Evolutionary conservation across 64 coral and sea anemone genomes (phyloP), one percentile per base, ranked within the genome.

Genomic region (Orbicella faveolata): DNA sequence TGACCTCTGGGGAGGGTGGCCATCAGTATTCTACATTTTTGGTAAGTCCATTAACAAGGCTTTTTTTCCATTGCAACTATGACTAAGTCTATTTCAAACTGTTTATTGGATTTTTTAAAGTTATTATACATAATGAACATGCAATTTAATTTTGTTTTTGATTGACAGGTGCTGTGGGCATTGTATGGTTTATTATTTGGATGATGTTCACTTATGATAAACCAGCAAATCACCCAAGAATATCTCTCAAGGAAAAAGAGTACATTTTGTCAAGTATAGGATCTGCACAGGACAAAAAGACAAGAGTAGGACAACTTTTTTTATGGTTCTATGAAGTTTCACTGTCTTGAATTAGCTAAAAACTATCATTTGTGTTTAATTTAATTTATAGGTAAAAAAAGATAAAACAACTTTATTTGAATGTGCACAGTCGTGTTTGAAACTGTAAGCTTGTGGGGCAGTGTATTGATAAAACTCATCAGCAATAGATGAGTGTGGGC

Each of bases 21-120:
- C 95, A 3, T 98, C 95, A 39, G 92, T 98, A 18, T 98, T 98
- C 77, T 98, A 98, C 77, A 84, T 98, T 73, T 98, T 94, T 91
- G 95, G 95, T 98, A 89, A 94, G 77, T 39, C 1, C 9, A 17
- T 14, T 2, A 9, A 55, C 51, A 23, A 6, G 9, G 55, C 55
- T 59, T 59, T 48, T 48, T 48, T 48, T 48, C 44, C 44, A 48
- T 48, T 48, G 44, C 44, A 6, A 48, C 44, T 4, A 14, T 14
- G 12, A 59, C 55, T 59, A 59, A 59, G 1, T 59, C 13, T 59
- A 13, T 59, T 14, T 14, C 12, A 14, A 0, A 59, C 55, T 59
- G 12, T 15, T 57, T 59, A 57, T 23, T 79, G 20, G 25, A 48
- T 48, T 48, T 48, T 4, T 48, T 48, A 48, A 48, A 48, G 44